phyloP scores from a whole-genome alignment of 1,140 invertebrate genomes.

The Papilio aristodemus region DNA sequence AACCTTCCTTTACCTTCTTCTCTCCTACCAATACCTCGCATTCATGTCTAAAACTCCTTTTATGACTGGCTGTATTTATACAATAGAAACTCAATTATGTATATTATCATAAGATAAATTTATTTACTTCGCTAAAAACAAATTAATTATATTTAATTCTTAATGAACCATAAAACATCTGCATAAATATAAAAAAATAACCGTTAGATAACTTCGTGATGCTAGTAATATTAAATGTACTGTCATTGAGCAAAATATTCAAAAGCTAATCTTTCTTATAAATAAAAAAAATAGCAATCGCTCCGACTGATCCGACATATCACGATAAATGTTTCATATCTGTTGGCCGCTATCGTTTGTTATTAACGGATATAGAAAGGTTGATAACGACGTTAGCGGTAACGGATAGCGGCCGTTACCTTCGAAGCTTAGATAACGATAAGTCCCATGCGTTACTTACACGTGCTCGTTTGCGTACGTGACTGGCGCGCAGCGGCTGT shows the following conservation, averaged over 20 bases:
- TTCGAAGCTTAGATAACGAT: conserved; percentile 40
- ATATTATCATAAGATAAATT: too few relatives aligned
- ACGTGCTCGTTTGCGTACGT: conserved; percentile 16
- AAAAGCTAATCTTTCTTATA: conserved; percentile 29
- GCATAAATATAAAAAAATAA: too few relatives aligned
- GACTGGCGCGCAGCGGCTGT: not conserved
- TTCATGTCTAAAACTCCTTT: too few relatives aligned
- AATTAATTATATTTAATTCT: too few relatives aligned
- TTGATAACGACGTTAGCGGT: conserved; percentile 50
- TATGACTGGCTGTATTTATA: too few relatives aligned
- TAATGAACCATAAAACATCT: too few relatives aligned
- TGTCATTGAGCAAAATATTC: not conserved
- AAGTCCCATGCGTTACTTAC: not conserved
- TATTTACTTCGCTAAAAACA: too few relatives aligned
- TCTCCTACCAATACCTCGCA: too few relatives aligned
- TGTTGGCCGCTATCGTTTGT: conserved; percentile 28
- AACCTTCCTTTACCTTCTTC: too few relatives aligned
- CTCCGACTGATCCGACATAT: conserved; percentile 29
- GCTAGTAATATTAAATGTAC: too few relatives aligned
- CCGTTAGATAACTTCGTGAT: not conserved
- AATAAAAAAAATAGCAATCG: conserved; percentile 8
- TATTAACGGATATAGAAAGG: conserved; percentile 46
- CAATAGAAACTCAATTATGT: too few relatives aligned
- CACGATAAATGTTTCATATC: conserved; percentile 31
- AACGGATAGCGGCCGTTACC: conserved; percentile 59